These are phyloP conservation scores for Dipodomys merriami DNA, from an alignment of 2,113 vertebrate genomes.

Conservation along the genomic window DNA sequence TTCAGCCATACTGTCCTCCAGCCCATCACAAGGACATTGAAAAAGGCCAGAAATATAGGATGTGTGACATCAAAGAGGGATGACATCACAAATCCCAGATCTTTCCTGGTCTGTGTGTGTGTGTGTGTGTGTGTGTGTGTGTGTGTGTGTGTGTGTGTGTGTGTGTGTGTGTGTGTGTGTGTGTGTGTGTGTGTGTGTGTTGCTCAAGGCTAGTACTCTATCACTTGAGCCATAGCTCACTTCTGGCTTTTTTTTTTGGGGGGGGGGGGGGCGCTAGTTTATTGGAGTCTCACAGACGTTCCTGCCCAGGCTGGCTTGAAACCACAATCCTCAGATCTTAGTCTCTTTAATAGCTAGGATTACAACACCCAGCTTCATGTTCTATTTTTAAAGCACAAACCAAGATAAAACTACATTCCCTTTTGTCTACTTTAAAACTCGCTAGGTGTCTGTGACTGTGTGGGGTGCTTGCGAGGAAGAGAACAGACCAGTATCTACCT, in stretches of 20 bases:
- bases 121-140: too few species aligned
- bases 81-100: not conserved
- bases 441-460: not conserved
- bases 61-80: conserved; percentile 50
- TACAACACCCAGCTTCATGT: not conserved
- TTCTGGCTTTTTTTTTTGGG: too few species aligned
- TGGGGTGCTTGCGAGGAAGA: not conserved
- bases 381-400: conserved; percentile 45
- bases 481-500: not conserved
- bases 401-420: conserved; percentile 13
- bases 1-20: conserved; percentile 8
- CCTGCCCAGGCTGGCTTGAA: too few species aligned
- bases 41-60: conserved; percentile 26
- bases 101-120: conserved; percentile 12
- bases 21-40: not conserved
- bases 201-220: too few species aligned
- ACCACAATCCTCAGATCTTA: too few species aligned
- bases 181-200: too few species aligned
- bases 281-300: too few species aligned
- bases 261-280: too few species aligned
- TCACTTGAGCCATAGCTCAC: too few species aligned
- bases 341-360: too few species aligned
- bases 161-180: too few species aligned
- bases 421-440: not conserved
- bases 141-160: too few species aligned